These are phyloP conservation scores for Leucania comma DNA, from an alignment of 2,888 invertebrate genomes.

Conservation along the genomic window DNA sequence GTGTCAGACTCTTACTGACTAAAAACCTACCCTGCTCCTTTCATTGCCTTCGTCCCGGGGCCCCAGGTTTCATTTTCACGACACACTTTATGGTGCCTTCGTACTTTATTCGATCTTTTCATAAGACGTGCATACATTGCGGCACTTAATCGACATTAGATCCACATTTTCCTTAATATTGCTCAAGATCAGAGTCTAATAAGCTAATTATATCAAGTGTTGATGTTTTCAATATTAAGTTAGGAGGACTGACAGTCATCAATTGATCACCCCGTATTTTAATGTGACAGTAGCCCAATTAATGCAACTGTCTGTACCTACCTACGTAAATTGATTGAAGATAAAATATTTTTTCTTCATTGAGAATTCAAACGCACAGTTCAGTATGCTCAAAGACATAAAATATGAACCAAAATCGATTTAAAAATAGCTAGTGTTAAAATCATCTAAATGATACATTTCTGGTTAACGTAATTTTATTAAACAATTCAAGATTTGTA, in stretches of 20 bases:
- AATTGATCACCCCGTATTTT: too few species aligned
- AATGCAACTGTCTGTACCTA: too few species aligned
- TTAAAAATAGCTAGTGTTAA: background rate
- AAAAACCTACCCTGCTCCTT: too few species aligned
- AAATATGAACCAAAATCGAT: background rate
- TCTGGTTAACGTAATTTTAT: slow-evolving; percentile 15
- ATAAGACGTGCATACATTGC: too few species aligned
- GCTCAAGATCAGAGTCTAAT: background rate
- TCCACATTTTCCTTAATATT: background rate
- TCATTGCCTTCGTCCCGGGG: too few species aligned
- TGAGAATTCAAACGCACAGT: background rate
- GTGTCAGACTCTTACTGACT: too few species aligned
- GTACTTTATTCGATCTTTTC: background rate
- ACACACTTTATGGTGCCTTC: too few species aligned
- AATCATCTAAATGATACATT: background rate
- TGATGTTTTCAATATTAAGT: background rate
- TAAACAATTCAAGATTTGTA: slow-evolving; percentile 41
- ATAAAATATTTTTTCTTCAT: too few species aligned
- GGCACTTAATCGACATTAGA: background rate
- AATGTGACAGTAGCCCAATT: too few species aligned
- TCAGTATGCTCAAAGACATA: background rate
- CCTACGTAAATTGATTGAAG: too few species aligned
- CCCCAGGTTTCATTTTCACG: too few species aligned
- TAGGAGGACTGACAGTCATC: too few species aligned
- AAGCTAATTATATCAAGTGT: background rate